A percentile compares a stretch with the other conserved stretches of the same genome.
These are phyloP conservation scores for Stictonetta naevosa DNA, from an alignment of 2,113 vertebrate genomes.

Conservation along the genomic window DNA sequence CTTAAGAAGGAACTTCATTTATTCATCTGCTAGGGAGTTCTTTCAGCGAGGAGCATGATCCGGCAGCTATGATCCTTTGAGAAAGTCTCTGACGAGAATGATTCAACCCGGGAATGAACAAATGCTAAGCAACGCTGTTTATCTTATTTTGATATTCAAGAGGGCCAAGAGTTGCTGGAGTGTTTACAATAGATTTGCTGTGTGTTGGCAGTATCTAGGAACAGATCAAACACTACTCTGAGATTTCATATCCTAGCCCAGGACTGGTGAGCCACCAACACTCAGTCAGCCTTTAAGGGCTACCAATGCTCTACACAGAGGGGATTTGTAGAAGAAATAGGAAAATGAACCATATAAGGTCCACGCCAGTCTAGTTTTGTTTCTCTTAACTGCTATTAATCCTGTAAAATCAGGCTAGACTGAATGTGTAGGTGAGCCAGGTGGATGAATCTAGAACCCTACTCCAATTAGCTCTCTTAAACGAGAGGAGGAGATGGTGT, in stretches of 20 bases:
- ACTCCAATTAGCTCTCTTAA: not conserved
- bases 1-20: conserved; percentile 22
- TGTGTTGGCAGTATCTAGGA: conserved; percentile 9
- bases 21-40: not conserved
- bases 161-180: not conserved
- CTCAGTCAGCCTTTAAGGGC: not conserved
- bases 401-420: not conserved
- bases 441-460: fast-evolving
- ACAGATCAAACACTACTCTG: not conserved
- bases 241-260: not conserved
- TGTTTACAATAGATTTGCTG: not conserved
- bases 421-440: not conserved
- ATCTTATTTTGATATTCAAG: conserved; percentile 13
- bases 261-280: not conserved
- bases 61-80: not conserved
- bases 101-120: conserved; percentile 14
- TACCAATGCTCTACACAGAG: fast-evolving
- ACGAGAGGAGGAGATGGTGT: not conserved
- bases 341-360: not conserved
- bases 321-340: not conserved
- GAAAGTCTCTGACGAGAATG: not conserved
- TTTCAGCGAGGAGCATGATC: not conserved
- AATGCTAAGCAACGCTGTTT: conserved; percentile 32
- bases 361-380: not conserved
- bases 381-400: not conserved